These are phyloP conservation scores for Luscinia megarhynchos DNA, from an alignment of 2,797 vertebrate species.

Conservation along the genomic window DNA sequence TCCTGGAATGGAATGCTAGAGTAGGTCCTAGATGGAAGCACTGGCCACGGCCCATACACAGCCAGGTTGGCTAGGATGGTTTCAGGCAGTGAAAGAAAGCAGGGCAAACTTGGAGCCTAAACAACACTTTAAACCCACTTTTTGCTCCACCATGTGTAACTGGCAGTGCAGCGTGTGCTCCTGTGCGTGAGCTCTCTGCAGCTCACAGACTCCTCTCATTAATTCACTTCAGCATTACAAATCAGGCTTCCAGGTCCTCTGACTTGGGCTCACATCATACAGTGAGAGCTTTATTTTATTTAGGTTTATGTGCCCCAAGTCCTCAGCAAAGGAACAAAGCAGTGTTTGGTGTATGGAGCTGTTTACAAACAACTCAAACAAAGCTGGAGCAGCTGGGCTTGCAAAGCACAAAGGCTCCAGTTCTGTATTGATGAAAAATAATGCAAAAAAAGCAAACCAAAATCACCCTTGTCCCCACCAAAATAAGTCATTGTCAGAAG, in stretches of 20 bases:
- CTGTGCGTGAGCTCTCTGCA: background rate
- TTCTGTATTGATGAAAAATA: background rate
- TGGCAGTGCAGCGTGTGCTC: background rate
- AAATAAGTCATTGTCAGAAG: background rate
- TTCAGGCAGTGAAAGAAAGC: background rate
- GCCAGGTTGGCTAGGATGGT: background rate
- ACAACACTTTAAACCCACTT: background rate
- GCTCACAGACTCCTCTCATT: background rate
- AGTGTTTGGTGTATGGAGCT: background rate
- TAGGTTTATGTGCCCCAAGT: background rate
- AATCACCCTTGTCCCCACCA: background rate
- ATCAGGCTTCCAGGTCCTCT: background rate
- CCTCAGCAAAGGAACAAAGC: background rate
- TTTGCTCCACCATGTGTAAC: background rate
- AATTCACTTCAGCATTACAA: background rate
- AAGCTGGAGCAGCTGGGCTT: background rate
- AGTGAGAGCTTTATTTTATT: background rate
- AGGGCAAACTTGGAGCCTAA: background rate
- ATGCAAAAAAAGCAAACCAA: background rate
- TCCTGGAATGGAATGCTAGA: background rate
- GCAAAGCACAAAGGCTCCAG: background rate
- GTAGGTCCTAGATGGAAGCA: background rate
- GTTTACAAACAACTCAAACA: background rate
- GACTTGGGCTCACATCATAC: background rate
- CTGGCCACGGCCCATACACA: rapidly evolving